Base-by-base conservation (phyloP, 1,140 invertebrate genomes). In the Monochamus saltuarius region DNA sequence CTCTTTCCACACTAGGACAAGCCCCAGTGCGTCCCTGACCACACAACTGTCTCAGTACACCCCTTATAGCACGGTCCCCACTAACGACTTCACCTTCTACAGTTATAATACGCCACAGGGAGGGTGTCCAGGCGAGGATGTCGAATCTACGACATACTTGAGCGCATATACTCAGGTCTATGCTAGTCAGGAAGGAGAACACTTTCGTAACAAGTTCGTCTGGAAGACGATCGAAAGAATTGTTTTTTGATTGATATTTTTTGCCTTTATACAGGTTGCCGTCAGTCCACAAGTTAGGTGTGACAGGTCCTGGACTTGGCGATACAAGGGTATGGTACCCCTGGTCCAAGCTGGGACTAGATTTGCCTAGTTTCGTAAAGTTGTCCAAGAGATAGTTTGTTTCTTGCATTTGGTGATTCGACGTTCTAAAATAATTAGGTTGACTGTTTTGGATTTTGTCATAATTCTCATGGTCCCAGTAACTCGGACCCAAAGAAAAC, bases 121-220 rank as follows among this genome's bases (percentile, higher is more conserved):
- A 77, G 4, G 89, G 89, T 10, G 88, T 86, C 91, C 91, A 94
- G 11, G 88, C 89, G 16, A 95, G 82, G 42, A 86, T 81, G 74
- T 92, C 90, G 80, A 94, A 94, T 19, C 89, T 78, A 10, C 86
- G 78, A 69, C 91, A 95, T 0, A 95, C 92, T 9, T 90, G 82
- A 0, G 92, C 87, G 73, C 90, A 84, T 14, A 84, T 82, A 67
- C 90, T 91, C 35, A 94, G 75, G 59, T 94, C 89, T 56, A 86
- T 86, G 43, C 89, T 90, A 63, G 86, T 81, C n/a, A 93, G 78
- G 81, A 85, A 87, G 35, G 83, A 83, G 59, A 93, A 89, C 47
- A 94, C 86, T 61, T 78, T 82, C 4, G 85, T 64, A 0, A 86
- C 70, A 0, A 82, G 43, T 17, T 83, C 80, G 54, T 86, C 84